These are phyloP conservation scores for Rhinolophus ferrumequinum DNA, from an alignment of 2,113 vertebrate genomes.

Conservation along the genomic window DNA sequence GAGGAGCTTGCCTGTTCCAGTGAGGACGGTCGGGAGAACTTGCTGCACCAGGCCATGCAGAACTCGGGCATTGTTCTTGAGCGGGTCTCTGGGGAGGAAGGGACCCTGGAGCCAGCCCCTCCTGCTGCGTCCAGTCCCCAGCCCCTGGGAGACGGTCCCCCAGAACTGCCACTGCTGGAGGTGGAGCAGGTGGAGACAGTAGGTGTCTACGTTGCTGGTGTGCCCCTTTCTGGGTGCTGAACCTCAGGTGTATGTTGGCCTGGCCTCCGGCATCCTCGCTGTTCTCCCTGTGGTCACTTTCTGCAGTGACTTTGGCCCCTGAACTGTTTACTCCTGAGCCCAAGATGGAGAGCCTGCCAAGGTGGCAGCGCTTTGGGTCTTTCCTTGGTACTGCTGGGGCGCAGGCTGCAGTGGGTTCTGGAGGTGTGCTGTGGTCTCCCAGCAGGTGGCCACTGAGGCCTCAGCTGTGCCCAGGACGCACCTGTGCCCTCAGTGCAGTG, in stretches of 20 bases:
- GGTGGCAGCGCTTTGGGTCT: background rate
- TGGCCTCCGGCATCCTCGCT: background rate
- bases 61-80: slow-evolving; percentile 94
- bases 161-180: slow-evolving; percentile 87
- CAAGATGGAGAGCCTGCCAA: background rate
- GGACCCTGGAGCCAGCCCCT: slow-evolving; percentile 81
- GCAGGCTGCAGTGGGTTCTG: background rate
- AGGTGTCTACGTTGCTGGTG: slow-evolving; percentile 55
- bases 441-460: slow-evolving; percentile 59
- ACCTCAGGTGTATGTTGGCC: background rate
- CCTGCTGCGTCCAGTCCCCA: background rate
- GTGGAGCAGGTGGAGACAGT: slow-evolving; percentile 85
- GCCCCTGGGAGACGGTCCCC: slow-evolving; percentile 68
- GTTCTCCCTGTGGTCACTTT: background rate
- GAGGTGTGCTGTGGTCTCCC: slow-evolving; percentile 15
- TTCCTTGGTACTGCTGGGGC: background rate
- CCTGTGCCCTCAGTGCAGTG: slow-evolving; percentile 92
- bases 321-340: background rate
- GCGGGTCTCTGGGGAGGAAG: slow-evolving; percentile 82
- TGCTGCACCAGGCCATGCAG: slow-evolving; percentile 96
- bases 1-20: slow-evolving; percentile 80
- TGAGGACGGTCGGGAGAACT: slow-evolving; percentile 88
- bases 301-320: background rate
- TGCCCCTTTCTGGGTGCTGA: background rate
- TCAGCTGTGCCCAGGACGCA: slow-evolving; percentile 57